A percentile compares a stretch with the other conserved stretches of the same genome.
Evolutionary conservation across 2,797 vertebrate species (phyloP).

Genomic region (Erithacus rubecula): DNA sequence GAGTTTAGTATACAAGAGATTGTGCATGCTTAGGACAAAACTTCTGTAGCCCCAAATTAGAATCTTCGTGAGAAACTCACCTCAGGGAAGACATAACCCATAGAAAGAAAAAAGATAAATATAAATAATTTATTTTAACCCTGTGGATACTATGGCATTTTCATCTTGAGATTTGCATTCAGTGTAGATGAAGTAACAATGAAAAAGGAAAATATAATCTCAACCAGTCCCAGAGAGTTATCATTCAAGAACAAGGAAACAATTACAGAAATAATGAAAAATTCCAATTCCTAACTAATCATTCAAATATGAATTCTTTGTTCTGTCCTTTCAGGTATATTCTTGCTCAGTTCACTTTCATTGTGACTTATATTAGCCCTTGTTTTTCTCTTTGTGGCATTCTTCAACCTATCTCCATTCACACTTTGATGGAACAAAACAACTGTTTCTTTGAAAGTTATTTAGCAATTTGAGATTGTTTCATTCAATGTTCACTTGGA

Average conservation of each 20-base stretch:
- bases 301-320: background rate
- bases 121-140: constrained; percentile 16
- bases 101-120: background rate
- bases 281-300: background rate
- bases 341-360: background rate
- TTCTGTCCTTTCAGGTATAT: background rate
- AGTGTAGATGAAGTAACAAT: background rate
- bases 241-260: background rate
- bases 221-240: background rate
- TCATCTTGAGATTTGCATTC: background rate
- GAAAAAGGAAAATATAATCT: background rate
- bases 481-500: background rate
- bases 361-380: background rate
- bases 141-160: background rate
- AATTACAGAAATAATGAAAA: constrained; percentile 1
- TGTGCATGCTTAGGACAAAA: constrained; percentile 21
- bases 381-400: background rate
- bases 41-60: constrained; percentile 23
- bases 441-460: constrained; percentile 8
- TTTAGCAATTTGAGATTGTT: constrained; percentile 27
- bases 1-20: constrained; percentile 57
- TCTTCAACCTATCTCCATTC: background rate
- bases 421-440: constrained; percentile 4
- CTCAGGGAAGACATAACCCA: background rate
- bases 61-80: constrained; percentile 22